These are phyloP conservation scores for Amphimallon solstitiale DNA, from an alignment of 2,888 invertebrate species.

Conservation along the genomic window DNA sequence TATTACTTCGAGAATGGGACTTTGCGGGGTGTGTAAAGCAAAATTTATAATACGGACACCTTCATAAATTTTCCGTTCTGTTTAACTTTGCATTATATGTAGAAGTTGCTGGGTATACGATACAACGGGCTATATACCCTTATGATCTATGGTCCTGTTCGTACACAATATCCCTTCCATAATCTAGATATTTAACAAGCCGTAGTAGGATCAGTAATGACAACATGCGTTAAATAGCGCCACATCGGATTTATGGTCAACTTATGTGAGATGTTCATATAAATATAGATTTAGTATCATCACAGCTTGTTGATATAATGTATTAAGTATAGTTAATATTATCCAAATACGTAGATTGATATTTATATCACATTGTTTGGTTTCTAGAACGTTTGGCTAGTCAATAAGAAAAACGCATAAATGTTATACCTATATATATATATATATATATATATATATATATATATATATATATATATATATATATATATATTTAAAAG, in stretches of 20 bases:
- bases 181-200: conserved; percentile 11
- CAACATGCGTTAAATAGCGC: neutral
- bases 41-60: conserved; percentile 6
- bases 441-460: too few relatives aligned
- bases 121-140: neutral
- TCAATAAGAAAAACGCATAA: too few relatives aligned
- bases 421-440: too few relatives aligned
- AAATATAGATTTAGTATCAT: too few relatives aligned
- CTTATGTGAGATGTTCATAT: neutral
- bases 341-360: too few relatives aligned
- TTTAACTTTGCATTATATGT: conserved; percentile 6
- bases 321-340: too few relatives aligned
- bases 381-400: too few relatives aligned
- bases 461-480: too few relatives aligned
- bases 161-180: too few relatives aligned
- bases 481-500: too few relatives aligned
- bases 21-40: neutral
- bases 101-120: neutral
- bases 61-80: conserved; percentile 9
- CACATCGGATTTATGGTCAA: neutral
- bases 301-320: too few relatives aligned
- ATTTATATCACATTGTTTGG: too few relatives aligned
- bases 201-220: neutral
- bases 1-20: neutral
- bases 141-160: conserved; percentile 8